phyloP scores from a whole-genome alignment of 2,113 vertebrate species.

The Sceloporus tristichus region DNA sequence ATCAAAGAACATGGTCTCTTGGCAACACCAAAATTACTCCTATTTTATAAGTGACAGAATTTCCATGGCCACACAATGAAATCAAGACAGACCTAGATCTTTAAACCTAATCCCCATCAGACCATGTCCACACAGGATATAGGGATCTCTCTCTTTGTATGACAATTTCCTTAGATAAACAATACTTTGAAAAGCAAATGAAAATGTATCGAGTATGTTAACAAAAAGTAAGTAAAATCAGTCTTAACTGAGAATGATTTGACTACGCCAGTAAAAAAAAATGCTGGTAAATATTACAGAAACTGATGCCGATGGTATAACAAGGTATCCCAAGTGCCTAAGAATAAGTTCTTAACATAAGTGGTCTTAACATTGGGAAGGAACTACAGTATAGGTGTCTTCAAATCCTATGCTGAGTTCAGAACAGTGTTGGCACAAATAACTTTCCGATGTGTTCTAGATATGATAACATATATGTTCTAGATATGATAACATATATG shows the following conservation, averaged over 20 bases:
- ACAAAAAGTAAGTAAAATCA: background rate
- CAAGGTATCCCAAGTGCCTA: background rate
- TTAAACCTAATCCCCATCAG: no score
- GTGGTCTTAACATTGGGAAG: background rate
- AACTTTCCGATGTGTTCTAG: background rate
- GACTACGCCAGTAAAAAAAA: background rate
- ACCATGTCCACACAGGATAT: background rate
- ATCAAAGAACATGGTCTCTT: no score
- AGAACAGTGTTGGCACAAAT: background rate
- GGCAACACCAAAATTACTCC: no score
- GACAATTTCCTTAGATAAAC: background rate
- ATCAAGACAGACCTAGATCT: background rate
- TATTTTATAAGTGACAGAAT: no score
- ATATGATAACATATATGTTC: no score
- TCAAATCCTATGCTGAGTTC: background rate
- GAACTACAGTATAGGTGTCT: background rate
- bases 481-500: no score
- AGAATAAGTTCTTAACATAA: background rate
- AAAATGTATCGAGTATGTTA: background rate
- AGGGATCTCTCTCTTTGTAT: background rate
- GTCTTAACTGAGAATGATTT: background rate
- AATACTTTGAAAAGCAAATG: background rate
- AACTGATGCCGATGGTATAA: background rate
- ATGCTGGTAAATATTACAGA: background rate
- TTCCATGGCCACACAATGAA: background rate